A percentile compares a stretch with the other conserved stretches of the same genome.
Evolutionary conservation across 1,140 invertebrate species (phyloP).

Genomic region (Medauroidea extradentata): DNA sequence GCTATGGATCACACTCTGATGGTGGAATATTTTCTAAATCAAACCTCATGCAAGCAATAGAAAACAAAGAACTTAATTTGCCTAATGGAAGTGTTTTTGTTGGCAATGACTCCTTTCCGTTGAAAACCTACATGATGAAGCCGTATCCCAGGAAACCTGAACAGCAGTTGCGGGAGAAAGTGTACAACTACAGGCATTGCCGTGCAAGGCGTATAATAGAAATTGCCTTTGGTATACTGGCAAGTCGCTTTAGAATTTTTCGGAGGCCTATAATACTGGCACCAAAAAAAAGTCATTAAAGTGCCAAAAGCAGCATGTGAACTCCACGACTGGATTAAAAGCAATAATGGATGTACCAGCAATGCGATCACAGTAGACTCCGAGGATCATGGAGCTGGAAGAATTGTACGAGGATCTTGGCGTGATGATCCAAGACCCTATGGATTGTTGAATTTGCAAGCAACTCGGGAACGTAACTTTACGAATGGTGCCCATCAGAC

Average conservation of each 20-base stretch:
- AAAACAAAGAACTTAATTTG: neutral
- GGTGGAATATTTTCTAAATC: neutral
- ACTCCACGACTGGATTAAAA: too few species aligned
- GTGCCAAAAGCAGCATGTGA: too few species aligned
- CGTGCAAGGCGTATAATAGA: conserved; percentile 33
- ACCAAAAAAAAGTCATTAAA: too few species aligned
- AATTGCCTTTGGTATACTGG: conserved; percentile 39
- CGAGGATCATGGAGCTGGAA: too few species aligned
- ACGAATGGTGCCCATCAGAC: too few species aligned
- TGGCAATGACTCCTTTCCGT: conserved; percentile 47
- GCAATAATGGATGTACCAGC: too few species aligned
- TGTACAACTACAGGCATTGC: conserved; percentile 45
- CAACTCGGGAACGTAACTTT: too few species aligned
- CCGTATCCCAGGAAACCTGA: conserved; percentile 38
- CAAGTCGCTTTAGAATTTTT: conserved; percentile 17
- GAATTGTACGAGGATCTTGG: too few species aligned
- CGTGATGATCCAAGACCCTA: too few species aligned
- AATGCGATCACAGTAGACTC: too few species aligned
- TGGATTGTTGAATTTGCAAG: too few species aligned
- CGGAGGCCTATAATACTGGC: conserved; percentile 4
- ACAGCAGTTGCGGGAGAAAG: conserved; percentile 31
- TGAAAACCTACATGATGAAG: conserved; percentile 41
- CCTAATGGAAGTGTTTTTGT: conserved; percentile 31
- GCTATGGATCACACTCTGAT: neutral
- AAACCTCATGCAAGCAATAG: neutral